Percentiles rank a stretch among this genome's conserved stretches.
Conservation (phyloP, 2,797 vertebrate genomes). For the Botia almorhae region DNA sequence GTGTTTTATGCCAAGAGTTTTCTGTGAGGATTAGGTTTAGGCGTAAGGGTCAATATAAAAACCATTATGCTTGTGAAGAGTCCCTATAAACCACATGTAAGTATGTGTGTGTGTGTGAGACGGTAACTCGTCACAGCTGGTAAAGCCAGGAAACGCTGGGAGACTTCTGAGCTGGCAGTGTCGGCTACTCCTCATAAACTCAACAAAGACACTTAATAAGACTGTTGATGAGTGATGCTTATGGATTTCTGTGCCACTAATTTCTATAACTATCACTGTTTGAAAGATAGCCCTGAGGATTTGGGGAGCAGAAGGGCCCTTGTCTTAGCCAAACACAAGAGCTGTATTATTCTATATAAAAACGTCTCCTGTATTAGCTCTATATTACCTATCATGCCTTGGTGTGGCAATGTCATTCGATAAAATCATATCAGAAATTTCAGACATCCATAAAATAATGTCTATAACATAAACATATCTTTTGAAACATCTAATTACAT, state of each 20-base stretch:
- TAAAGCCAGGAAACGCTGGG: conserved; percentile 62
- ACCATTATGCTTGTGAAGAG: too few relatives aligned
- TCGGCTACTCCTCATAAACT: conserved; percentile 80
- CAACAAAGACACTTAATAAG: conserved; percentile 92
- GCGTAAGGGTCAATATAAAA: not conserved
- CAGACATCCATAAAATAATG: not conserved
- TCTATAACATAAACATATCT: not conserved
- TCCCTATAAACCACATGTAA: not conserved
- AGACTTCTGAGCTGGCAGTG: conserved; percentile 69
- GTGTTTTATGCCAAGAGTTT: too few relatives aligned
- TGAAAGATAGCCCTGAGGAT: conserved; percentile 95
- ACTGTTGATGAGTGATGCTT: conserved; percentile 90
- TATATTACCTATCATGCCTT: conserved; percentile 73
- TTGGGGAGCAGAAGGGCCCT: conserved; percentile 82
- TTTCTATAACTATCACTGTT: conserved; percentile 98
- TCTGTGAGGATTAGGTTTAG: too few relatives aligned
- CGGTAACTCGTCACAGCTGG: conserved; percentile 55
- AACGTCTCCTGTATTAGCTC: conserved; percentile 70
- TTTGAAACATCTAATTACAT: conserved; percentile 25
- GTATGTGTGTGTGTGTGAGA: not conserved
- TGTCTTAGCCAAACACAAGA: conserved; percentile 82
- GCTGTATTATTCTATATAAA: conserved; percentile 88
- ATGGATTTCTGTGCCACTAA: conserved; percentile 94
- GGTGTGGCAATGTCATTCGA: conserved; percentile 69
- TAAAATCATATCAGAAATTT: conserved; percentile 68